Percentiles rank a stretch among this genome's conserved stretches.
Conservation (phyloP, 2,113 vertebrate species). For the Ciconia maguari region DNA sequence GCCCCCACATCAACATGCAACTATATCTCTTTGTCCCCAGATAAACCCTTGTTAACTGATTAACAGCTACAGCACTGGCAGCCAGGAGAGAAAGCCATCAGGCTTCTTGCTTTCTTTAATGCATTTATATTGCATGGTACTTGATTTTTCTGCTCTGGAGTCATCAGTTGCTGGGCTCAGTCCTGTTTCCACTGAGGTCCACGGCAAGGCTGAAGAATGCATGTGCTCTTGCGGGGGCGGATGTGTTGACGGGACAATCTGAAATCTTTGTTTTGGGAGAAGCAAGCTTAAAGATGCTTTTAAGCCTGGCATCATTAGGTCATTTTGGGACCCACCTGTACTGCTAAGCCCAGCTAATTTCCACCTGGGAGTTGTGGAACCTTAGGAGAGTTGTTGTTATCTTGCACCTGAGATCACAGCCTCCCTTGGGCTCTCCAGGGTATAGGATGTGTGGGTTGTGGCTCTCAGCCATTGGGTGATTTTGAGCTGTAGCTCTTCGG, state of each 20-base stretch:
- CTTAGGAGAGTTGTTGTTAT: background rate
- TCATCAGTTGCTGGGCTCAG: fast-evolving
- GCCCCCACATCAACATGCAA: background rate
- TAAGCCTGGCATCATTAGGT: background rate
- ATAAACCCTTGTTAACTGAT: background rate
- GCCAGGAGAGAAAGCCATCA: background rate
- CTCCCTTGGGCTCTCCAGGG: background rate
- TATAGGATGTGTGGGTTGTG: fast-evolving
- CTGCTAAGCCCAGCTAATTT: background rate
- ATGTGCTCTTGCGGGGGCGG: fast-evolving
- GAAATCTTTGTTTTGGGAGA: background rate
- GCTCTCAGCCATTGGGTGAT: background rate
- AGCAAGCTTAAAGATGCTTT: background rate
- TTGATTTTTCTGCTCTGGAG: background rate
- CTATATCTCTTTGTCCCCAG: background rate
- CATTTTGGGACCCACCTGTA: background rate
- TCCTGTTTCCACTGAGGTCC: background rate
- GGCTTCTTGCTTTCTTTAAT: background rate
- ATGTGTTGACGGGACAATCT: background rate
- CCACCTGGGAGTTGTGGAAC: background rate
- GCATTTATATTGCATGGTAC: background rate
- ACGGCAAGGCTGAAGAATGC: background rate
- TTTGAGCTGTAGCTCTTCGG: background rate
- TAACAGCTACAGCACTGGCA: background rate
- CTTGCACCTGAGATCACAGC: background rate